Evolutionary conservation across 2,113 vertebrate genomes (phyloP), one percentile per base, ranked within the genome.

Genomic region (Benitochromis conjunctus): DNA sequence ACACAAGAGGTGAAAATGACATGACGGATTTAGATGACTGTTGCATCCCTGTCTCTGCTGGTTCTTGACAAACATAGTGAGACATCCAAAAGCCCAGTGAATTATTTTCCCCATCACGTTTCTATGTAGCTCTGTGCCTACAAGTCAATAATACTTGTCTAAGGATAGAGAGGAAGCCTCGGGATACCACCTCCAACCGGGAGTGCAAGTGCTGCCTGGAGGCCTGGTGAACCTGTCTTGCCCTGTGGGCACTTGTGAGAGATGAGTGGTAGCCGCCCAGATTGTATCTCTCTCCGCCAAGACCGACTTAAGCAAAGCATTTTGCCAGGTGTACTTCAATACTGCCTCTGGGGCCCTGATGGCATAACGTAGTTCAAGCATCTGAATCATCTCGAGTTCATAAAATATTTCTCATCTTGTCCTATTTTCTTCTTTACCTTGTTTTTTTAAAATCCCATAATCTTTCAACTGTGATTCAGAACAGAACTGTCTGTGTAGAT

Each of bases 331-430:
- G 56, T 41, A 5, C 64, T 34, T 91, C 80, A 81, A 7, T 18
- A 26, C 76, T 56, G 82, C 82, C 82, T 77, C 48, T 3, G n/a
- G 77, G 58, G 19, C 26, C 13, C 79, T 60, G 26, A 26, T 62
- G 46, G 79, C 51, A 26, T 31, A 31, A 36, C 3, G 31, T 54
- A 71, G 55, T 13, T 4, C 58, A 51, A 64, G 24, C 34, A 56
- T 71, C 41, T 71, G 31, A 46, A 83, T 77, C 71, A 36, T 12
- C 56, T 86, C 21, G 46, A 43, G 19, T 69, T 18, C 36, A 81
- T 83, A 21, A 81, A 81, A 88, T 56, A 74, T 74, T 79, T 66
- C 14, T 79, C 5, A 18, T 36, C 11, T 38, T 57, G 14, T 6
- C 9, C 5, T 3, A 26, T 24, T 58, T 74, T 41, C 29, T 29